phyloP scores from a whole-genome alignment of 2,888 invertebrate genomes.

The Choreutis nemorana region DNA sequence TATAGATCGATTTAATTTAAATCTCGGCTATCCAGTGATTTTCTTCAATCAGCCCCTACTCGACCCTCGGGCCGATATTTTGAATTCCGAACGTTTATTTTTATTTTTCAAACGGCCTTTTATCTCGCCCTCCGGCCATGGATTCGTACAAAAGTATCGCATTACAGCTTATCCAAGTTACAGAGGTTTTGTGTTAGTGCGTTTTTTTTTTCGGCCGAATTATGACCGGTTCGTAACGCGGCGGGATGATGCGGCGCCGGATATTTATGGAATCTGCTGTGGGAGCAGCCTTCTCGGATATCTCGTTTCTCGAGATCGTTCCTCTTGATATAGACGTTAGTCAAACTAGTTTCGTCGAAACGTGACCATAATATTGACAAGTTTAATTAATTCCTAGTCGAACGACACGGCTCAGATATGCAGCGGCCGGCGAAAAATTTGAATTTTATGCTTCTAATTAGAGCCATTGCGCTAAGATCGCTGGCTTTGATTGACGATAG shows the following conservation, averaged over 20 bases:
- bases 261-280: slow-evolving; percentile 48
- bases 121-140: slow-evolving; percentile 50
- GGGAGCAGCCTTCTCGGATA: slow-evolving; percentile 34
- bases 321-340: slow-evolving; percentile 48
- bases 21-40: slow-evolving; percentile 25
- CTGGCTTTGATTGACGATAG: slow-evolving; percentile 38
- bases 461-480: slow-evolving; percentile 39
- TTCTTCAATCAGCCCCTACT: slow-evolving; percentile 23
- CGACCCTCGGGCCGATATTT: slow-evolving; percentile 38
- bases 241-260: slow-evolving; percentile 28
- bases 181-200: slow-evolving; percentile 34
- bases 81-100: slow-evolving; percentile 46
- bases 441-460: slow-evolving; percentile 49
- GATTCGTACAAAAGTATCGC: slow-evolving; percentile 54
- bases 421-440: slow-evolving; percentile 27
- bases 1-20: not conserved
- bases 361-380: slow-evolving; percentile 54
- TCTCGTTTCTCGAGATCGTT: slow-evolving; percentile 52
- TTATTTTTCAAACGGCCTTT: slow-evolving; percentile 44
- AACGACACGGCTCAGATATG: slow-evolving; percentile 25
- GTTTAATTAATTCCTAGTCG: slow-evolving; percentile 41
- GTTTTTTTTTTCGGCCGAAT: slow-evolving; percentile 29
- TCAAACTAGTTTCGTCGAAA: slow-evolving; percentile 47
- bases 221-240: slow-evolving; percentile 34
- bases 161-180: slow-evolving; percentile 59